These are phyloP conservation scores for Lacerta bilineata DNA, from an alignment of 2,797 vertebrate genomes.

Conservation along the genomic window DNA sequence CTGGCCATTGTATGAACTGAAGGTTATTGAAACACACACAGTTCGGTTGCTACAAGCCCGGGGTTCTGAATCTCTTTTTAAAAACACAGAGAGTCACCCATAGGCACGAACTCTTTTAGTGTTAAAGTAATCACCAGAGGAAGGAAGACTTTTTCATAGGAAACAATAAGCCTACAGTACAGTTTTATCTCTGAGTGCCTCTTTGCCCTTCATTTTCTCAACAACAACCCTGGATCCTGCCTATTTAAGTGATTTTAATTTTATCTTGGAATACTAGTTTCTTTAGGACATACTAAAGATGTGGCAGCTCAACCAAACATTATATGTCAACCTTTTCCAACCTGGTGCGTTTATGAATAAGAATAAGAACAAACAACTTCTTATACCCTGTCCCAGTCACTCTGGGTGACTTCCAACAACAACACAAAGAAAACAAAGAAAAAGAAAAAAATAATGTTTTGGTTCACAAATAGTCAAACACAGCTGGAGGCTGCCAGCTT, in stretches of 20 bases:
- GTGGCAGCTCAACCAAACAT: neutral
- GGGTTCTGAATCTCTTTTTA: neutral
- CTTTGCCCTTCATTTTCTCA: conserved; percentile 44
- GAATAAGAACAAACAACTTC: too few species aligned
- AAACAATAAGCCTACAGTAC: neutral
- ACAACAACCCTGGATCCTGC: neutral
- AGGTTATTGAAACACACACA: conserved; percentile 29
- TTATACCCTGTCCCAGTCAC: too few species aligned
- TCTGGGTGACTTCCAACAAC: too few species aligned
- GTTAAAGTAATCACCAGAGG: conserved; percentile 11
- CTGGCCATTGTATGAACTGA: conserved; percentile 58
- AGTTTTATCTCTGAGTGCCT: conserved; percentile 6
- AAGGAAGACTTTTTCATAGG: neutral
- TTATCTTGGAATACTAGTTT: neutral
- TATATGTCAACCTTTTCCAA: neutral
- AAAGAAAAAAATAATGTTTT: too few species aligned
- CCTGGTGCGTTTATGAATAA: too few species aligned
- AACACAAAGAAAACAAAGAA: too few species aligned
- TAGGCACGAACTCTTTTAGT: conserved; percentile 3
- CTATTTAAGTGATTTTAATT: conserved; percentile 42
- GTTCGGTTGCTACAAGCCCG: conserved; percentile 20
- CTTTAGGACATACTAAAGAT: neutral
- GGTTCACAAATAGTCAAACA: too few species aligned
- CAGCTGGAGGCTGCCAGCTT: too few species aligned
- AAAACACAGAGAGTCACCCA: conserved; percentile 12